These are phyloP conservation scores for Nesospiza acunhae DNA, from an alignment of 2,113 vertebrate species.

Conservation along the genomic window DNA sequence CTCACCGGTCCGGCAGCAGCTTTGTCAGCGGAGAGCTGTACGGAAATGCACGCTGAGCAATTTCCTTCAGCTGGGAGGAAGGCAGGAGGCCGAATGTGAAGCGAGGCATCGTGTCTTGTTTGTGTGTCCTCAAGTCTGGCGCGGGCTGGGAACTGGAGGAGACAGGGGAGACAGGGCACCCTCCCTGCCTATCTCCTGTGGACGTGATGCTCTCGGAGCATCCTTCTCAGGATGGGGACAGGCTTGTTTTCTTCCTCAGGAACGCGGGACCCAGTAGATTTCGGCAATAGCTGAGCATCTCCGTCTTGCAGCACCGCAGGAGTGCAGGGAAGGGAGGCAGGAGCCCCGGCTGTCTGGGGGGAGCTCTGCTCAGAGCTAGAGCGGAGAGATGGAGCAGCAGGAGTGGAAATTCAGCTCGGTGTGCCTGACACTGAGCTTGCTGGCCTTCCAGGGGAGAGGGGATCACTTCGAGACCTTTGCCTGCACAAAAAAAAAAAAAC, in stretches of 20 bases:
- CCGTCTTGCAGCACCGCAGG: neutral
- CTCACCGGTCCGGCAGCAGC: neutral
- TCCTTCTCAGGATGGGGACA: neutral
- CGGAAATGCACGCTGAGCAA: neutral
- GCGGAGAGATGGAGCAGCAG: neutral
- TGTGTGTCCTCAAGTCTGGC: no score
- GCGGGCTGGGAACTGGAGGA: neutral
- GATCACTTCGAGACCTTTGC: neutral
- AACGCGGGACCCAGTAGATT: neutral
- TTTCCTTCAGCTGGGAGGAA: neutral
- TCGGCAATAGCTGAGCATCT: neutral
- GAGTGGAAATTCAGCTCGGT: fast-evolving
- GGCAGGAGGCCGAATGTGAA: neutral
- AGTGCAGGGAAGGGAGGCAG: neutral
- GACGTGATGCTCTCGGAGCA: neutral
- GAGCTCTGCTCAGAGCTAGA: neutral
- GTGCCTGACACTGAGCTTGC: neutral
- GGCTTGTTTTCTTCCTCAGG: neutral
- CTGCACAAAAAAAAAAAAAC: neutral
- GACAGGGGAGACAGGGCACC: fast-evolving
- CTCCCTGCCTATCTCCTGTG: neutral
- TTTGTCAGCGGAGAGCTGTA: neutral
- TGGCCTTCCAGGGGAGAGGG: neutral
- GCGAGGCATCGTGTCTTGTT: neutral
- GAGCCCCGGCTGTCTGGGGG: neutral